These are phyloP conservation scores for Percopsis transmontana DNA, from an alignment of 2,113 vertebrate species.

Conservation along the genomic window DNA sequence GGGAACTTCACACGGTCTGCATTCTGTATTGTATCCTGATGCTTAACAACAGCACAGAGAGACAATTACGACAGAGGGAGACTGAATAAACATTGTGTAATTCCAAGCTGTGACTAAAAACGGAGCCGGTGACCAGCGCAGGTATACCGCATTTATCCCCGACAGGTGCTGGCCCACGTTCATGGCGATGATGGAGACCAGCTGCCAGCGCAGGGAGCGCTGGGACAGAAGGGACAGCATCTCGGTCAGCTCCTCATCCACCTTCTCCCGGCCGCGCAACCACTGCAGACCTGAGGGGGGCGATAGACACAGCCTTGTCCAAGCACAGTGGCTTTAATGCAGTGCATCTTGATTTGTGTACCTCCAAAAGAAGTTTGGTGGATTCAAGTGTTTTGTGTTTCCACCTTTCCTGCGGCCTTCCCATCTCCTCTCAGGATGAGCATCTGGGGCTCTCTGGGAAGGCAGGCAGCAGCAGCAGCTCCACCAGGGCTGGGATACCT, in stretches of 20 bases:
- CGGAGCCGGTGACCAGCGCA: too few species aligned
- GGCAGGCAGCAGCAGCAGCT: conserved; percentile 86
- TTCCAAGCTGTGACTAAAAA: too few species aligned
- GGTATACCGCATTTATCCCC: conserved; percentile 88
- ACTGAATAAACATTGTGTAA: too few species aligned
- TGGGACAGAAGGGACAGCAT: conserved; percentile 84
- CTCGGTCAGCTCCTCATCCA: conserved; percentile 83
- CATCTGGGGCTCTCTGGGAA: conserved; percentile 92
- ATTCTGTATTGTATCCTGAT: not conserved
- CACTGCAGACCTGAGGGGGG: conserved; percentile 76
- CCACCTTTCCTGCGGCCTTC: conserved; percentile 77
- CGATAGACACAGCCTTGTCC: not conserved
- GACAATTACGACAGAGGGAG: too few species aligned
- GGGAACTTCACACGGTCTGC: not conserved
- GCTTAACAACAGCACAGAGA: not conserved
- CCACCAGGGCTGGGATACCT: conserved; percentile 81
- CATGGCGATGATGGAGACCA: conserved; percentile 84
- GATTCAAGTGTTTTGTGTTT: not conserved
- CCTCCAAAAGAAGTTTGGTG: too few species aligned
- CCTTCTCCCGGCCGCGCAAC: conserved; percentile 80
- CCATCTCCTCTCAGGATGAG: conserved; percentile 85
- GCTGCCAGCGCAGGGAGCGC: conserved; percentile 87
- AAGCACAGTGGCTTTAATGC: not conserved
- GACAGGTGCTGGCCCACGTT: conserved; percentile 94
- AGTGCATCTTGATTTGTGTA: not conserved